Percentiles rank a stretch among this genome's conserved stretches.
phyloP scores from a whole-genome alignment of 2,888 invertebrate genomes.

The Dryobotodes eremita region DNA sequence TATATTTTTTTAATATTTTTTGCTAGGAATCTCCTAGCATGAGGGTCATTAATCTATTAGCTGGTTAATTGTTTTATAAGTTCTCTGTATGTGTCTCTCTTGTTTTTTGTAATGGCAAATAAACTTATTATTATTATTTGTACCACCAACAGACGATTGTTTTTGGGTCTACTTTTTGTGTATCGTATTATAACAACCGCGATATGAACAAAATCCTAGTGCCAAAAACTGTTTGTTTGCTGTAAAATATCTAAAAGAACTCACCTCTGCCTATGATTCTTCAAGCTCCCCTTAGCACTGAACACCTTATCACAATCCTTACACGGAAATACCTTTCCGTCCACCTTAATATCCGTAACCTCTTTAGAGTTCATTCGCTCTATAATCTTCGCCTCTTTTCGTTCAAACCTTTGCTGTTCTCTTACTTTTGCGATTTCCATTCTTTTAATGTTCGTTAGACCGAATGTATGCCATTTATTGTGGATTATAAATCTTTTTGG shows the following conservation, averaged over 20 bases:
- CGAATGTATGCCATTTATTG: slow-evolving; percentile 86
- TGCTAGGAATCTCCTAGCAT: too few relatives aligned
- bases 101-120: too few relatives aligned
- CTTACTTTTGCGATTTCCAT: slow-evolving; percentile 74
- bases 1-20: too few relatives aligned
- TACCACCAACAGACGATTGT: neutral
- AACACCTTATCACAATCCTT: slow-evolving; percentile 84
- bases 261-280: slow-evolving; percentile 83
- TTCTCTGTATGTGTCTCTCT: too few relatives aligned
- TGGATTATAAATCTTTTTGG: slow-evolving; percentile 86
- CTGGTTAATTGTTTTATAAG: too few relatives aligned
- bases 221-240: neutral
- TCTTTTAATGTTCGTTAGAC: slow-evolving; percentile 78
- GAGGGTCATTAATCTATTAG: too few relatives aligned
- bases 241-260: slow-evolving; percentile 23
- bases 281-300: slow-evolving; percentile 77
- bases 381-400: slow-evolving; percentile 72
- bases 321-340: slow-evolving; percentile 75
- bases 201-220: neutral
- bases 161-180: neutral
- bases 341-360: slow-evolving; percentile 57
- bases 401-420: slow-evolving; percentile 68
- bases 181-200: neutral
- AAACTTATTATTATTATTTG: neutral
- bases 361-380: slow-evolving; percentile 67